Conservation (phyloP, 2,797 vertebrate species). For the Microhierax caerulescens region DNA sequence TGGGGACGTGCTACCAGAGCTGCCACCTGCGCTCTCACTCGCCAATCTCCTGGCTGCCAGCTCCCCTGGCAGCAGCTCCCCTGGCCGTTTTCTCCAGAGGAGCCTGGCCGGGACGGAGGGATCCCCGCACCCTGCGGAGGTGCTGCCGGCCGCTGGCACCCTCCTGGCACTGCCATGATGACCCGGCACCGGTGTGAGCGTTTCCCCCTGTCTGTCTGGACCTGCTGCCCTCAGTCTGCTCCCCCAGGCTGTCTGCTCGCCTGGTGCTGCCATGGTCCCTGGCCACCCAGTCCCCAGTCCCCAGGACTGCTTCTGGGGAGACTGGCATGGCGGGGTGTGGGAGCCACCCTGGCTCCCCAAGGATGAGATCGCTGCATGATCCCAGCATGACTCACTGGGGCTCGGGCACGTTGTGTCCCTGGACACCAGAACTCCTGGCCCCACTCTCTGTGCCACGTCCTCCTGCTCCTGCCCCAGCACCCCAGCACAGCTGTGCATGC, state of each 20-base stretch:
- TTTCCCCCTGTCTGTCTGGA: not conserved
- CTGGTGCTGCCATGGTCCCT: fast-evolving
- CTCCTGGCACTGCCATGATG: not conserved
- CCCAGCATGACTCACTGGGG: not conserved
- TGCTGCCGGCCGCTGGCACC: not conserved
- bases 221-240: not conserved
- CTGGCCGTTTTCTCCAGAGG: not conserved
- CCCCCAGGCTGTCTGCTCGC: not conserved
- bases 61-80: fast-evolving
- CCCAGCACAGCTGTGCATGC: slow-evolving; percentile 34
- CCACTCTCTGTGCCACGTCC: not conserved
- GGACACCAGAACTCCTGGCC: not conserved
- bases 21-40: not conserved
- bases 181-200: not conserved
- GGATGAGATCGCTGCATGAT: slow-evolving; percentile 24
- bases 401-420: not conserved
- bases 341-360: fast-evolving
- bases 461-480: not conserved
- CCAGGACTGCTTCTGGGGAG: not conserved
- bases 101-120: fast-evolving
- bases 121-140: not conserved
- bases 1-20: fast-evolving
- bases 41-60: fast-evolving
- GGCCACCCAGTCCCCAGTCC: fast-evolving
- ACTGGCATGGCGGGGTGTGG: fast-evolving